phyloP scores from a whole-genome alignment of 2,888 invertebrate species.

The Siphonodentalium dalli region DNA sequence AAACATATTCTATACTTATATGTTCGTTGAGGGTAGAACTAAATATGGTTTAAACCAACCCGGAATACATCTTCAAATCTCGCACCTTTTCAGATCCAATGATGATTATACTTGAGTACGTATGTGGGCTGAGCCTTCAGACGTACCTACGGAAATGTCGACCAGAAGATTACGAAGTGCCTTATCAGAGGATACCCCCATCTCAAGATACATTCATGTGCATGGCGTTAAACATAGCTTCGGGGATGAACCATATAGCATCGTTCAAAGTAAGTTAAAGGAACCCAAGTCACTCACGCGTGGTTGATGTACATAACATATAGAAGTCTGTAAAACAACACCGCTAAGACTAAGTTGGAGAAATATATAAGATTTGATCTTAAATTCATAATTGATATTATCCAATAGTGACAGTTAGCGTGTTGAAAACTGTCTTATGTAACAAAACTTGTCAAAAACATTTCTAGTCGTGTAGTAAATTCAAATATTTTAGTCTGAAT shows the following conservation, averaged over 20 bases:
- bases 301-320: background rate
- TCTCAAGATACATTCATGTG: no score
- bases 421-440: no score
- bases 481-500: no score
- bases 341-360: background rate
- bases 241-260: slow-evolving; percentile 85
- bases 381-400: background rate
- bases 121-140: slow-evolving; percentile 86
- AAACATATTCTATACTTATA: no score
- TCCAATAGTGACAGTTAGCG: no score
- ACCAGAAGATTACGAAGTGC: slow-evolving; percentile 12
- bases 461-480: no score
- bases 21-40: no score
- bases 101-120: slow-evolving; percentile 91
- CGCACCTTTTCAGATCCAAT: slow-evolving; percentile 77
- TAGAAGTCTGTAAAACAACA: no score
- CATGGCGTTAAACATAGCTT: slow-evolving; percentile 87
- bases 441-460: no score
- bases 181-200: no score
- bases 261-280: slow-evolving; percentile 75
- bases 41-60: no score
- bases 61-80: slow-evolving; percentile 33
- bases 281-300: no score
- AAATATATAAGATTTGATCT: background rate
- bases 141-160: slow-evolving; percentile 85